Conservation (phyloP, 2,113 vertebrate species). For the Neoarius graeffei region DNA sequence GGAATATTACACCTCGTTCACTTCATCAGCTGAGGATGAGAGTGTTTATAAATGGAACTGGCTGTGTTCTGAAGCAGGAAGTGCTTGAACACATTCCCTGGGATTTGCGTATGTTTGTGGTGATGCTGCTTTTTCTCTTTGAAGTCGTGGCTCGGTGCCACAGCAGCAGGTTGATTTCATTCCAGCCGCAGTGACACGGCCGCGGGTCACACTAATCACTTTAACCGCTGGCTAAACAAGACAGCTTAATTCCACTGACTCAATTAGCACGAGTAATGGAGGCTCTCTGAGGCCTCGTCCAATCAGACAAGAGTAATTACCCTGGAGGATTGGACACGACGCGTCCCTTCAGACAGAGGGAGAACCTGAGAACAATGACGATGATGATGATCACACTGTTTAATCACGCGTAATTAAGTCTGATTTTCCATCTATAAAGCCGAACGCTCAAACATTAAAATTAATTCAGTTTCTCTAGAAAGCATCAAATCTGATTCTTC, state of each 20-base stretch:
- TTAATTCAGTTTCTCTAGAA: not conserved
- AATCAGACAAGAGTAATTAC: conserved; percentile 38
- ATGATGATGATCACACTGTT: not conserved
- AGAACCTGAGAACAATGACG: not conserved
- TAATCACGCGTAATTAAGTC: conserved; percentile 9
- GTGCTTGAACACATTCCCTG: too few relatives aligned
- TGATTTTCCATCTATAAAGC: not conserved
- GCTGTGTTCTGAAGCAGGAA: not conserved
- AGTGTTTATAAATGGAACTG: not conserved
- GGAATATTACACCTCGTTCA: not conserved
- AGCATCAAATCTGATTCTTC: not conserved
- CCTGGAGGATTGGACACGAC: conserved; percentile 12
- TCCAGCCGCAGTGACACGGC: conserved; percentile 34
- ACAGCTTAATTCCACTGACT: conserved; percentile 46
- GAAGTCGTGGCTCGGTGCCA: conserved; percentile 13
- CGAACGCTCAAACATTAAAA: not conserved
- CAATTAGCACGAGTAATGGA: conserved; percentile 47
- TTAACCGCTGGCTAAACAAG: conserved; percentile 38
- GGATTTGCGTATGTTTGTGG: not conserved
- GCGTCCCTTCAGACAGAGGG: not conserved
- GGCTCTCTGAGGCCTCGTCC: conserved; percentile 40
- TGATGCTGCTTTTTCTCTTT: not conserved
- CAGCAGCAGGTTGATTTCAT: conserved; percentile 28
- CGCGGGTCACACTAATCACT: conserved; percentile 40
- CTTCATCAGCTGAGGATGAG: not conserved